Evolutionary conservation across 2,797 vertebrate genomes (phyloP), one percentile per base, ranked within the genome.

Genomic region (Falco naumanni): DNA sequence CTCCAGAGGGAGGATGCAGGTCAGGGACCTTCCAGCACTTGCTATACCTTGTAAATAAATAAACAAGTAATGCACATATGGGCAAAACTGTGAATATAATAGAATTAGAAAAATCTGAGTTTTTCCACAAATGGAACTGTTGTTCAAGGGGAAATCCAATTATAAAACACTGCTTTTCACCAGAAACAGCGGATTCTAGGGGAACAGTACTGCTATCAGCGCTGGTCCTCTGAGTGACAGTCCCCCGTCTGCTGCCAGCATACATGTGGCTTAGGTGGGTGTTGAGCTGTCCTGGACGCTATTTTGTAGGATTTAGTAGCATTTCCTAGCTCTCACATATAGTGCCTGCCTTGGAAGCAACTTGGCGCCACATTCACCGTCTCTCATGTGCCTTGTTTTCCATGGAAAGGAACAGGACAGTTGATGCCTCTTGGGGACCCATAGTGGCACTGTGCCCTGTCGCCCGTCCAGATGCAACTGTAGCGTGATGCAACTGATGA

Each of bases 31-130:
- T 95, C 56, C 74, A 89, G 77, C 84, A 39, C 26, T 53, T 51
- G 26, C 66, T 66, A 25, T 45, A 54, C 64, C 45, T 83, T 93
- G 77, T 87, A 84, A 93, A 93, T 85, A 96, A 91, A 91, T 68
- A 84, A 93, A 56, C 39, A 51, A 93, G 31, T 93, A 54, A 92
- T 94, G 75, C 48, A 25, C 48, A 16, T 84, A 39, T 75, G 80
- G 80, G 41, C 37, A 81, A 81, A 82, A 79, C 39, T 89, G 51
- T 68, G 28, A 82, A 69, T 84, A 20, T 59, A 64, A 84, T 22
- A 68, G 91, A 91, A 94, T 48, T 9, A 75, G 71, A 89, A 91
- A 85, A 75, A 43, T 15, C 5, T 76, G 80, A 24, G 10, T 89
- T 85, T 93, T 91, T 24, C 21, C 12, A 18, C n/a, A 57, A 53